A percentile compares a stretch with the other conserved stretches of the same genome.
These are phyloP conservation scores for Dysmachus trigonus DNA, from an alignment of 2,888 invertebrate species.

Conservation along the genomic window DNA sequence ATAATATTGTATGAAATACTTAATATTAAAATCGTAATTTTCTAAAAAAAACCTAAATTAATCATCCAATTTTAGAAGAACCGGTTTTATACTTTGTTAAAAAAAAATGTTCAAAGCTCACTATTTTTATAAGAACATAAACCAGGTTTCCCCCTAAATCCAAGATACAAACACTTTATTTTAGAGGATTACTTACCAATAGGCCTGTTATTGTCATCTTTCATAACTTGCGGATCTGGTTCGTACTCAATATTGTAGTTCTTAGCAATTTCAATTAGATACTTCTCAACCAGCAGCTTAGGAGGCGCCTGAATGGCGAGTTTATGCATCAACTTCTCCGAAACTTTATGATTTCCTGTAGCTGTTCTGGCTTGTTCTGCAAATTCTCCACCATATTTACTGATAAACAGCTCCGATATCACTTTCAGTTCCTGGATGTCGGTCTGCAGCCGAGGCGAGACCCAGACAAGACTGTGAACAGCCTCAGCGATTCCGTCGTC, in stretches of 20 bases:
- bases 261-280: conserved; percentile 94
- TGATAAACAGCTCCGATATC: conserved; percentile 86
- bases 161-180: background rate
- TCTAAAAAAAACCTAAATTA: too few species aligned
- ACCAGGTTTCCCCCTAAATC: too few species aligned
- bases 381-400: conserved; percentile 94
- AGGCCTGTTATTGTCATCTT: conserved; percentile 68
- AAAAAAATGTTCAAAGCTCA: too few species aligned
- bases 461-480: conserved; percentile 96
- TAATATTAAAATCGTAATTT: too few species aligned
- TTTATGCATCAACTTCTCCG: conserved; percentile 92
- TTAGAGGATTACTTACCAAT: background rate
- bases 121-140: too few species aligned
- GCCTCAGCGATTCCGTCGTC: conserved; percentile 97
- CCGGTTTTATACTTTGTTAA: too few species aligned
- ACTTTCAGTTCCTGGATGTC: conserved; percentile 82
- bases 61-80: too few species aligned
- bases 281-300: conserved; percentile 92
- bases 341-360: conserved; percentile 87
- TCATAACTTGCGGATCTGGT: conserved; percentile 92
- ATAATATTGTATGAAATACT: too few species aligned
- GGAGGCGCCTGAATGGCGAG: conserved; percentile 94
- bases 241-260: conserved; percentile 94
- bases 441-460: conserved; percentile 89
- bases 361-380: conserved; percentile 88